phyloP scores from a whole-genome alignment of 2,113 vertebrate genomes.

The Ceuthmochares aereus region DNA sequence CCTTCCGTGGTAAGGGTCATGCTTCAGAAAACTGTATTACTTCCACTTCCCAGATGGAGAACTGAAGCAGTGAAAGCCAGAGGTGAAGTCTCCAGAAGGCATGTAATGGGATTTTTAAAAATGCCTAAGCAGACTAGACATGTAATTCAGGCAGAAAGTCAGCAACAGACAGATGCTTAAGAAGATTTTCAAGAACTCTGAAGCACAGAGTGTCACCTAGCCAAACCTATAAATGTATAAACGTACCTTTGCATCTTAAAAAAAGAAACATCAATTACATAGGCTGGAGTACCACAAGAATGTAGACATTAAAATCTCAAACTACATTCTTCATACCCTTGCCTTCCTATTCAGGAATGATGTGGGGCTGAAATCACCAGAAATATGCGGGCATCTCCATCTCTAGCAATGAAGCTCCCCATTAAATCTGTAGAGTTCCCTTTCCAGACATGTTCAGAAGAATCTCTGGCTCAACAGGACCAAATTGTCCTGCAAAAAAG shows the following conservation, averaged over 20 bases:
- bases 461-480: not conserved
- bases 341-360: not conserved
- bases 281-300: not conserved
- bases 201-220: not conserved
- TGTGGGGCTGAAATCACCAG: not conserved
- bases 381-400: fast-evolving
- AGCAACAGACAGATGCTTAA: not conserved
- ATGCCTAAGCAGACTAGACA: not conserved
- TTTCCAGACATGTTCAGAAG: not conserved
- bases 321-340: not conserved
- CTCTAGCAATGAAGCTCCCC: not conserved
- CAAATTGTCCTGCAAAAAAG: not conserved
- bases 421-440: not conserved
- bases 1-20: not conserved
- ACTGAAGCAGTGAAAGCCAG: not conserved
- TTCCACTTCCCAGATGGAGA: not conserved
- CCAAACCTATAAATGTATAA: not conserved
- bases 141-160: not conserved
- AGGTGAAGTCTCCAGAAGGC: not conserved
- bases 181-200: not conserved
- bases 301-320: not conserved
- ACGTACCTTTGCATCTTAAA: not conserved
- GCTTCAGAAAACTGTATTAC: not conserved
- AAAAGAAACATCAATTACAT: not conserved
- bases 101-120: not conserved